phyloP scores from a whole-genome alignment of 2,888 invertebrate genomes.

The Tachina fera region DNA sequence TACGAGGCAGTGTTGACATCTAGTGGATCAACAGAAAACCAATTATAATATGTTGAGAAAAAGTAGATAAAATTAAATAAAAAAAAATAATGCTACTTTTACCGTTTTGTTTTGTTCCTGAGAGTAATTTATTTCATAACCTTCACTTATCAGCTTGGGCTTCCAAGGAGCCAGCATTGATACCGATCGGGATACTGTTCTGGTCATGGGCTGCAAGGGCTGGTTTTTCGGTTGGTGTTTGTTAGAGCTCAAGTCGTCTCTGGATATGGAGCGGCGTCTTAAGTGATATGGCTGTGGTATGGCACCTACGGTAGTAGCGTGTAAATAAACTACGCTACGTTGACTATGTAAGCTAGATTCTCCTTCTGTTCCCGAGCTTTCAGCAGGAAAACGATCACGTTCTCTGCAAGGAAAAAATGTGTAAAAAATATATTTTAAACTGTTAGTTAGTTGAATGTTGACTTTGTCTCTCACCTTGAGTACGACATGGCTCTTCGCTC shows the following conservation, averaged over 20 bases:
- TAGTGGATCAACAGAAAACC: constrained; percentile 50
- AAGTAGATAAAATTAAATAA: neutral
- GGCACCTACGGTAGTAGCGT: constrained; percentile 94
- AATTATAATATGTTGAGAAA: neutral
- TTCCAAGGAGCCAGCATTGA: constrained; percentile 94
- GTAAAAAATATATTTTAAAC: neutral
- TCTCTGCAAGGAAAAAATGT: constrained; percentile 75
- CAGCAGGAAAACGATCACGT: constrained; percentile 81
- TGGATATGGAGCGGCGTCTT: constrained; percentile 87
- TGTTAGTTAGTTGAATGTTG: neutral
- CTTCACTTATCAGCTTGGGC: constrained; percentile 89
- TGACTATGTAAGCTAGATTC: constrained; percentile 92
- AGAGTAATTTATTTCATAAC: constrained; percentile 91
- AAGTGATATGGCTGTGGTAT: constrained; percentile 90
- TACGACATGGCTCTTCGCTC: constrained; percentile 77
- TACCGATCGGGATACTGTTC: constrained; percentile 90
- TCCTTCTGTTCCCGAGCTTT: constrained; percentile 87
- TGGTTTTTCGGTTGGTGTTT: constrained; percentile 80
- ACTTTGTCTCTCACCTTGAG: constrained; percentile 73
- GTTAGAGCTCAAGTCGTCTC: constrained; percentile 88
- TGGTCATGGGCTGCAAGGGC: constrained; percentile 84
- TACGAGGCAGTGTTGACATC: constrained; percentile 80
- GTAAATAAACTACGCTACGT: constrained; percentile 92
- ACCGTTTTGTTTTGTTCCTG: constrained; percentile 84
- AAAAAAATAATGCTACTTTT: constrained; percentile 31